A percentile compares a stretch with the other conserved stretches of the same genome.
Conservation (phyloP, 2,797 vertebrate genomes). For the Garrulus glandarius region DNA sequence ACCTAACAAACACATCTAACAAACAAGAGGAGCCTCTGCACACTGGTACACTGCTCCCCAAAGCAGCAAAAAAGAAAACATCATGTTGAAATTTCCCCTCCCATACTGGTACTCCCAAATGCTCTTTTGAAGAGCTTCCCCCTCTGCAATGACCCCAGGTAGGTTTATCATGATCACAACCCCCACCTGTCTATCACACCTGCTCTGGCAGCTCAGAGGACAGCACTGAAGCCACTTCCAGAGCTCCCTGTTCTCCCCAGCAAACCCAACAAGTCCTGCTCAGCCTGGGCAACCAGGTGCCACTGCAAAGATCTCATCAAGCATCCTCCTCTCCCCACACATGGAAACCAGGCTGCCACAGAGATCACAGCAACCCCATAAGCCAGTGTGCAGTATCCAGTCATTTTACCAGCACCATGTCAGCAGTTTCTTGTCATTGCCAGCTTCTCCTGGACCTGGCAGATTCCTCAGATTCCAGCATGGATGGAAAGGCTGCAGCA, state of each 20-base stretch:
- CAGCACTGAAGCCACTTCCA: background rate
- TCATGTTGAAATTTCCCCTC: rapidly evolving
- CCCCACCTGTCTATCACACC: background rate
- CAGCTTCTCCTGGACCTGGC: background rate
- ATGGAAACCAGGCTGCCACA: background rate
- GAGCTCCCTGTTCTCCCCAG: background rate
- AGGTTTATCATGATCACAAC: background rate
- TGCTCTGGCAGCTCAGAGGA: background rate
- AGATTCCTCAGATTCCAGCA: background rate
- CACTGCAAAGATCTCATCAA: background rate
- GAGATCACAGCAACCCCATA: background rate
- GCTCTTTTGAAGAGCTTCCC: background rate
- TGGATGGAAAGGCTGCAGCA: background rate
- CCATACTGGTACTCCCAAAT: background rate
- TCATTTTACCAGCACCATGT: background rate
- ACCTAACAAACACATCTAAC: background rate
- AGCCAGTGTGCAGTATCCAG: background rate
- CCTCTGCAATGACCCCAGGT: background rate
- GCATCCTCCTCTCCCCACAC: background rate
- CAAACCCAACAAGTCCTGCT: rapidly evolving
- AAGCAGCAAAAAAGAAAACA: background rate
- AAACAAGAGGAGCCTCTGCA: background rate
- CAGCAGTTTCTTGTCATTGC: background rate
- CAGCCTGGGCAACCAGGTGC: background rate
- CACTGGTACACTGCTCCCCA: background rate